Conservation (phyloP, 2,797 vertebrate species). For the Hypotaenidia okinawae region DNA sequence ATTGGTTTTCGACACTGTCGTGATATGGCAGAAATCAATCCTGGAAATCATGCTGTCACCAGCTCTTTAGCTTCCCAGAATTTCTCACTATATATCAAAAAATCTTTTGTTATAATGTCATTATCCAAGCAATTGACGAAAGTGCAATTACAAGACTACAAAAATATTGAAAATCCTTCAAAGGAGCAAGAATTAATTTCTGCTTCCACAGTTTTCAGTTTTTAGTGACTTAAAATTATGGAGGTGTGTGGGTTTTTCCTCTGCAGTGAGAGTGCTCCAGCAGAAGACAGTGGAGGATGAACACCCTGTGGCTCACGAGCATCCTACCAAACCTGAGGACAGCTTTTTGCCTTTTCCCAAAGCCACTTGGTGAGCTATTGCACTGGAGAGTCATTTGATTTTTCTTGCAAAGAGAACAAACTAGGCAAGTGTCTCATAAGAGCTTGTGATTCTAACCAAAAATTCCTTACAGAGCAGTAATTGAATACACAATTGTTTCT, state of each 20-base stretch:
- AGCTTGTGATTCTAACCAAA: neutral
- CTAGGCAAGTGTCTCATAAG: neutral
- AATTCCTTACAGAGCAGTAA: neutral
- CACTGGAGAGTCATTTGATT: neutral
- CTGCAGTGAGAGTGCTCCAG: neutral
- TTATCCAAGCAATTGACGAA: constrained; percentile 9
- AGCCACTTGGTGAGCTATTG: neutral
- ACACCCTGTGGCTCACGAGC: neutral
- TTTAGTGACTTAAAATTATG: neutral
- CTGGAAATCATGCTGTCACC: neutral
- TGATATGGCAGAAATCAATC: constrained; percentile 6
- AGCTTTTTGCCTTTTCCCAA: neutral
- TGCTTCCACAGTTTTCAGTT: neutral
- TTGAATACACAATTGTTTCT: neutral
- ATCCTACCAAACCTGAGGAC: neutral
- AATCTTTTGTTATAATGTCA: constrained; percentile 3
- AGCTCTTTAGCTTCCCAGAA: constrained; percentile 17
- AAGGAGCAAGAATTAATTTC: neutral
- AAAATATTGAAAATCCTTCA: neutral
- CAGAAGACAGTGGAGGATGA: neutral
- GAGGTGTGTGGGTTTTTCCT: neutral
- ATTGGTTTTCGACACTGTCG: neutral
- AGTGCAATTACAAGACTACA: neutral
- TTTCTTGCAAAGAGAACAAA: neutral
- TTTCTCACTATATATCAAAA: neutral